Percentiles rank a stretch among this genome's conserved stretches.
Conservation (phyloP, 2,797 vertebrate genomes). For the Carcharodon carcharias region DNA sequence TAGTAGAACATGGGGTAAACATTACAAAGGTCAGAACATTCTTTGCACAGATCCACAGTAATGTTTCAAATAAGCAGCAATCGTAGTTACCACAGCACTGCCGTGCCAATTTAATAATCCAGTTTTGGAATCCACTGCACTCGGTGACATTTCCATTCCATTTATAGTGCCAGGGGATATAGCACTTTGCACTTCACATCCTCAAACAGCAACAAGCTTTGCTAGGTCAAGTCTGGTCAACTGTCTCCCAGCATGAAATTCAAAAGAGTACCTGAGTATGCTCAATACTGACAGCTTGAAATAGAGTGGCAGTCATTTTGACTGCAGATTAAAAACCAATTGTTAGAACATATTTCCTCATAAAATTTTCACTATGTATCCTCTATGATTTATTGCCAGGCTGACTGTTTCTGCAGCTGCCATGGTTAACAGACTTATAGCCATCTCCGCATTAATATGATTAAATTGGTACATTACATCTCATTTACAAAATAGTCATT, state of each 20-base stretch:
- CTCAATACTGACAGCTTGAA: conserved; percentile 9
- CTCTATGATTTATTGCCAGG: background rate
- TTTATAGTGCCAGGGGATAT: background rate
- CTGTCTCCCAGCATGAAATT: conserved; percentile 8
- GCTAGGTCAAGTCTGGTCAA: background rate
- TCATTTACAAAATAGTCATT: background rate
- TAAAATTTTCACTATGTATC: background rate
- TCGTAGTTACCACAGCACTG: background rate
- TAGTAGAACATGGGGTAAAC: background rate
- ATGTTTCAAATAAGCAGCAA: background rate
- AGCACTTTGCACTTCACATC: conserved; percentile 8
- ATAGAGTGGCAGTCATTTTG: background rate
- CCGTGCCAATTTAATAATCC: background rate
- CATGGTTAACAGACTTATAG: background rate
- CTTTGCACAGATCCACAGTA: background rate
- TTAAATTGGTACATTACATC: background rate
- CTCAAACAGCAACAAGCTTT: conserved; percentile 1
- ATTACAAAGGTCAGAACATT: background rate
- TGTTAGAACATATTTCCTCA: background rate
- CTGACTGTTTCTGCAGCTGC: background rate
- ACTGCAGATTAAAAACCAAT: background rate
- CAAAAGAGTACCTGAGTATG: background rate
- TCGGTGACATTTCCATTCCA: background rate
- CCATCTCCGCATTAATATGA: background rate
- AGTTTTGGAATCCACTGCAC: background rate